phyloP scores from a whole-genome alignment of 2,113 vertebrate species.

The Nerophis ophidion region DNA sequence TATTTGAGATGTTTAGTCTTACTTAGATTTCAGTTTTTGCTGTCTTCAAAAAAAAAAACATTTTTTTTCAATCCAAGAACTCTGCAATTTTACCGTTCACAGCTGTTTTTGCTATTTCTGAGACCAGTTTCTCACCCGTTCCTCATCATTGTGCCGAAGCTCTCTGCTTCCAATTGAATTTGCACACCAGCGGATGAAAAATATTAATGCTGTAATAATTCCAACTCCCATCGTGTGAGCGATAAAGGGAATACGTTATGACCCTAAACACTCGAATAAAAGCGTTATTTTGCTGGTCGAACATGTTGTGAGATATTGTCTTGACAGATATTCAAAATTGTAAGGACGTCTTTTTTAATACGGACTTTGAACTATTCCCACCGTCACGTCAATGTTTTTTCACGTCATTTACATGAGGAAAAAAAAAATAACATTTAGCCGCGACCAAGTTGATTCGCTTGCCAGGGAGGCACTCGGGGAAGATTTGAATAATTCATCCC shows the following conservation, averaged over 20 bases:
- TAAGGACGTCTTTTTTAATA: slow-evolving; percentile 5
- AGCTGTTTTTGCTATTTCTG: slow-evolving; percentile 27
- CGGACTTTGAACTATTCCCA: slow-evolving; percentile 20
- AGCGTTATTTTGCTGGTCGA: neutral
- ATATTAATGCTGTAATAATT: slow-evolving; percentile 67
- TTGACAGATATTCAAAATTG: slow-evolving; percentile 9
- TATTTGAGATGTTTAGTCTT: no score
- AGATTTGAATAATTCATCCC: slow-evolving; percentile 65
- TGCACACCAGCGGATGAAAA: slow-evolving; percentile 51
- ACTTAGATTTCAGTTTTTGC: no score
- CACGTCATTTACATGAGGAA: slow-evolving; percentile 14
- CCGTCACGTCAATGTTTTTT: slow-evolving; percentile 21
- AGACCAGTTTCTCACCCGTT: slow-evolving; percentile 42
- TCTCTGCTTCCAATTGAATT: slow-evolving; percentile 54
- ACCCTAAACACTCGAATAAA: slow-evolving; percentile 21
- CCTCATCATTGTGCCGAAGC: slow-evolving; percentile 43
- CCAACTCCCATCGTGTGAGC: slow-evolving; percentile 22
- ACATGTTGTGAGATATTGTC: slow-evolving; percentile 23
- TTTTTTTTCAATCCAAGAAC: no score
- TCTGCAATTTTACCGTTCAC: no score
- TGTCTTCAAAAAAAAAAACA: no score
- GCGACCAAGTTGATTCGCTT: slow-evolving; percentile 31
- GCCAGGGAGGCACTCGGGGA: slow-evolving; percentile 42
- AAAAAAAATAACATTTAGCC: slow-evolving; percentile 33
- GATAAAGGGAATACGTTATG: slow-evolving; percentile 54